phyloP scores from a whole-genome alignment of 1,140 invertebrate species.

The Leguminivora glycinivorella region DNA sequence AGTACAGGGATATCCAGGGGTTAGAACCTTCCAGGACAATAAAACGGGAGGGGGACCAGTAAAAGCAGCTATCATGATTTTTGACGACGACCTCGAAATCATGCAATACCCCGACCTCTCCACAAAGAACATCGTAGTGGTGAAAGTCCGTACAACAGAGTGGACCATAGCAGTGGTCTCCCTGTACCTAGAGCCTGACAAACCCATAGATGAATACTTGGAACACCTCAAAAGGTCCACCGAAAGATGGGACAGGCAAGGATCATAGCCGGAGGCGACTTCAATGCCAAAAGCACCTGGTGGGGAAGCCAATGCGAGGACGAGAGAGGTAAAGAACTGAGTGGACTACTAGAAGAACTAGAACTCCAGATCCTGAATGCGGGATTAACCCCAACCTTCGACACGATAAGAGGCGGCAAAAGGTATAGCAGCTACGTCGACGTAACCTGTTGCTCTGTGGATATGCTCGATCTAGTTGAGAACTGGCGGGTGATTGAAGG shows the following conservation, averaged over 20 bases:
- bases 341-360: background rate
- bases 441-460: background rate
- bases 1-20: background rate
- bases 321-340: conserved; percentile 23
- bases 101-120: conserved; percentile 19
- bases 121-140: conserved; percentile 29
- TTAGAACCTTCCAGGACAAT: background rate
- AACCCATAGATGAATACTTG: conserved; percentile 25
- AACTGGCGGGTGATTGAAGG: background rate
- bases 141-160: conserved; percentile 7
- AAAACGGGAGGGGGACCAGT: background rate
- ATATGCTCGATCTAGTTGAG: background rate
- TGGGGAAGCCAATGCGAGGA: conserved; percentile 34
- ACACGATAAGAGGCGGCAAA: background rate
- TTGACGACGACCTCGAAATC: background rate
- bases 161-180: conserved; percentile 32
- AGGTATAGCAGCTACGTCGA: background rate
- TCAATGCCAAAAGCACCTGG: conserved; percentile 33
- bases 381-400: background rate
- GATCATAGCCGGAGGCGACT: conserved; percentile 36
- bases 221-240: conserved; percentile 5
- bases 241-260: background rate
- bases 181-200: conserved; percentile 31
- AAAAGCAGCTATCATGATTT: conserved; percentile 8
- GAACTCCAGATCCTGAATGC: background rate